Percentiles rank a stretch among this genome's conserved stretches.
Evolutionary conservation across 1,140 invertebrate genomes (phyloP).

Genomic region (Neelides sp.): DNA sequence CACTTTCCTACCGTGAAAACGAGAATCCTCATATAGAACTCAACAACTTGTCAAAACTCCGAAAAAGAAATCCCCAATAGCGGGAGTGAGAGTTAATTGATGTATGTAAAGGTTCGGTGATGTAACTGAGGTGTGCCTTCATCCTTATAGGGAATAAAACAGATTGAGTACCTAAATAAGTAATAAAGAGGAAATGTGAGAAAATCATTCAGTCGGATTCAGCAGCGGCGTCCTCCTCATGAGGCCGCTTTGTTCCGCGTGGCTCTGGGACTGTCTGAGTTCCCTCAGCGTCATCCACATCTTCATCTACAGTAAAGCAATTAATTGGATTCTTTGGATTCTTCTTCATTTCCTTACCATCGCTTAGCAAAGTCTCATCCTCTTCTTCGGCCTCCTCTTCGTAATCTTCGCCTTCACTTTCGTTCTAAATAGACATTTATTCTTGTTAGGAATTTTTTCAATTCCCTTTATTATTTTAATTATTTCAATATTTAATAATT

Average conservation of each 20-base stretch:
- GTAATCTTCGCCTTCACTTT: slow-evolving; percentile 51
- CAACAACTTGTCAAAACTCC: neutral
- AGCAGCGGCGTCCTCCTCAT: slow-evolving; percentile 16
- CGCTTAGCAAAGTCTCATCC: too few relatives aligned
- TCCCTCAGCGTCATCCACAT: neutral
- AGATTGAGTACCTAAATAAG: too few relatives aligned
- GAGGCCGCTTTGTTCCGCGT: slow-evolving; percentile 20
- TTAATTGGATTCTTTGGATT: slow-evolving; percentile 22
- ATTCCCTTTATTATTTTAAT: neutral
- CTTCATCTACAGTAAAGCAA: neutral
- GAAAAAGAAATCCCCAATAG: too few relatives aligned
- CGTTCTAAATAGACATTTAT: slow-evolving; percentile 37
- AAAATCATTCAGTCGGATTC: slow-evolving; percentile 8
- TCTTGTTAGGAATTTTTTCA: slow-evolving; percentile 1
- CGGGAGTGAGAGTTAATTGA: too few relatives aligned
- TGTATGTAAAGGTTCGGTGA: too few relatives aligned
- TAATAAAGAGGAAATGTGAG: too few relatives aligned
- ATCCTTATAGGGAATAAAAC: too few relatives aligned
- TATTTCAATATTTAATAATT: neutral
- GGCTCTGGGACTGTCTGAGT: neutral
- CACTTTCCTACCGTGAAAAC: too few relatives aligned
- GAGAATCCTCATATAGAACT: neutral
- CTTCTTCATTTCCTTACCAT: slow-evolving; percentile 50
- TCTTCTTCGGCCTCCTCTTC: slow-evolving; percentile 45
- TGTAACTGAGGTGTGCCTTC: too few relatives aligned